Conservation (phyloP, 1,140 invertebrate species). For the Drosophila mayri region DNA sequence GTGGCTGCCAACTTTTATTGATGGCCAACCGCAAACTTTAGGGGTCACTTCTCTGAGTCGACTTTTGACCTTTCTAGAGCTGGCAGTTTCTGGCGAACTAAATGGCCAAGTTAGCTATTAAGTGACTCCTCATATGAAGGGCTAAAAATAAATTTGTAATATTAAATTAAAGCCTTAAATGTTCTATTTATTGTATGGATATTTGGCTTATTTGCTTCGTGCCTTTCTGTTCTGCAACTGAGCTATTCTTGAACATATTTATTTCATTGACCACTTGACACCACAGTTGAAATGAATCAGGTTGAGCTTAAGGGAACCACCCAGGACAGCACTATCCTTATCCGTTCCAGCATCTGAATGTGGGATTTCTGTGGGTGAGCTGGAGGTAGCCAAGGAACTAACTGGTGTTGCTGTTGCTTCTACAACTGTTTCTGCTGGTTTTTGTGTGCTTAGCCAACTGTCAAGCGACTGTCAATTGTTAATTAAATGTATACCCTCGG, state of each 20-base stretch:
- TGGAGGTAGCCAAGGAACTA: not conserved
- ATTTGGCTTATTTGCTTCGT: not conserved
- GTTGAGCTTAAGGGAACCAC: not conserved
- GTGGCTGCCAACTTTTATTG: constrained; percentile 64
- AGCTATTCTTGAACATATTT: not conserved
- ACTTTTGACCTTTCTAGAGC: constrained; percentile 28
- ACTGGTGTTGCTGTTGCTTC: not conserved
- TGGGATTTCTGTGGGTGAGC: not conserved
- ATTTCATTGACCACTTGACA: constrained; percentile 8
- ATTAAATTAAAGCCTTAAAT: not conserved
- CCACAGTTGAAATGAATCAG: constrained; percentile 1
- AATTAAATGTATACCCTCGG: constrained; percentile 64
- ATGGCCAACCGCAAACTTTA: constrained; percentile 57
- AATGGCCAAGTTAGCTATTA: not conserved
- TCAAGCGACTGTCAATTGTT: constrained; percentile 73
- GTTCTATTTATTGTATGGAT: not conserved
- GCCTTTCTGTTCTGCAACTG: not conserved
- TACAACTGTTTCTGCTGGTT: constrained; percentile 12
- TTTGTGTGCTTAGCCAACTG: constrained; percentile 58
- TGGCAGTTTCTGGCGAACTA: constrained; percentile 31
- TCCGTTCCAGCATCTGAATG: constrained; percentile 5
- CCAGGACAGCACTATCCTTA: constrained; percentile 19
- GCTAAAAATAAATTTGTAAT: not conserved
- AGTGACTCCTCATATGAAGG: too few species aligned
- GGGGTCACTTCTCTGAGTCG: constrained; percentile 23